A percentile compares a stretch with the other conserved stretches of the same genome.
These are phyloP conservation scores for Halotydeus destructor DNA, from an alignment of 1,140 invertebrate genomes.

Conservation along the genomic window DNA sequence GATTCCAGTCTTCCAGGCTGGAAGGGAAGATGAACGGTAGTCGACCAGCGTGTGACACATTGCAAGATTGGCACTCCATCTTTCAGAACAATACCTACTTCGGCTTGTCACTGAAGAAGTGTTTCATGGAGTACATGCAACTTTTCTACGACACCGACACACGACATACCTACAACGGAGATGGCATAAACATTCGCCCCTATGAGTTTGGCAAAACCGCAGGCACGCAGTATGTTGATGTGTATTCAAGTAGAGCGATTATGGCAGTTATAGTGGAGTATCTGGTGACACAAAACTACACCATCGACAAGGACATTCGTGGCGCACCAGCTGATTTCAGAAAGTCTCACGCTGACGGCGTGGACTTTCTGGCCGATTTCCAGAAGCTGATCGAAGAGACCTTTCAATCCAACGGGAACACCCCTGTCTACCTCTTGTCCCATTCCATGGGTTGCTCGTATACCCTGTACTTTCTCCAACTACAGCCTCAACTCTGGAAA, in stretches of 20 bases:
- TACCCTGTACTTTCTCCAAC: slow-evolving; percentile 60
- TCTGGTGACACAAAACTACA: slow-evolving; percentile 55
- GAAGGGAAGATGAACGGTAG: no score
- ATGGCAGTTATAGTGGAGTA: slow-evolving; percentile 64
- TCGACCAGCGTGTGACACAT: no score
- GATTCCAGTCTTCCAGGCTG: no score
- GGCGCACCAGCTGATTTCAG: slow-evolving; percentile 96
- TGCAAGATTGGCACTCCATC: no score
- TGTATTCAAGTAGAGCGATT: slow-evolving; percentile 51
- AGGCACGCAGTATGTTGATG: slow-evolving; percentile 79
- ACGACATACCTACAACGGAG: slow-evolving; percentile 52
- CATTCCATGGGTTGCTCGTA: slow-evolving; percentile 93
- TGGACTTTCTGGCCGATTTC: slow-evolving; percentile 50
- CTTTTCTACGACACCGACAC: slow-evolving; percentile 68
- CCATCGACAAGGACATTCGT: slow-evolving; percentile 50
- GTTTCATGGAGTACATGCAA: slow-evolving; percentile 71
- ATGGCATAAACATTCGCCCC: slow-evolving; percentile 66
- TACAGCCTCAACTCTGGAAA: slow-evolving; percentile 64
- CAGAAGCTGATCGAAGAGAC: slow-evolving; percentile 65
- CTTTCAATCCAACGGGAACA: slow-evolving; percentile 50
- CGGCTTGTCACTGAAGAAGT: no score
- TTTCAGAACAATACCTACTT: no score
- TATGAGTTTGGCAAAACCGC: slow-evolving; percentile 71
- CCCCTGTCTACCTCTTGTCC: slow-evolving; percentile 54
- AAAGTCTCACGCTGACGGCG: slow-evolving; percentile 70